Conservation (phyloP, 2,888 invertebrate species). For the Eupithecia inturbata region DNA sequence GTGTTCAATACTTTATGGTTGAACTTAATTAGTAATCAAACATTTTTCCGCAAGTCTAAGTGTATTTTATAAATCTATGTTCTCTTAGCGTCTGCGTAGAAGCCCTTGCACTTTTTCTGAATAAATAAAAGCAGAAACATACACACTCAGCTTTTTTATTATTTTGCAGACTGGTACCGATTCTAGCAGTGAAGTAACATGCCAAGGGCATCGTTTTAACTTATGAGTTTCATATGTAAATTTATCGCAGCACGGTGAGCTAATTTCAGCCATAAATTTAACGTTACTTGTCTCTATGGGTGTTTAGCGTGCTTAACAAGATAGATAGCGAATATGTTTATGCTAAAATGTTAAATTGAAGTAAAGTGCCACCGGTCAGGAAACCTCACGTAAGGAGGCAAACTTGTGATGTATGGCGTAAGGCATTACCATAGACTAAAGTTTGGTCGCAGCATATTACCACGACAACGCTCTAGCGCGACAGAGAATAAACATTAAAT, state of each 20-base stretch:
- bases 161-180: constrained; percentile 36
- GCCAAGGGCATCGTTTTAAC: constrained; percentile 65
- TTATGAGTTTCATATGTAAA: constrained; percentile 81
- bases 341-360: constrained; percentile 32
- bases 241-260: constrained; percentile 77
- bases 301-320: constrained; percentile 64
- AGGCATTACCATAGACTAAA: not conserved
- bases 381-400: not conserved
- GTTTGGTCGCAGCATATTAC: not conserved
- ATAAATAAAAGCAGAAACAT: constrained; percentile 1
- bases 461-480: not conserved
- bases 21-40: not conserved
- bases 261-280: constrained; percentile 80
- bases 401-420: constrained; percentile 10
- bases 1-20: no score
- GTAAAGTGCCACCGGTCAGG: constrained; percentile 25
- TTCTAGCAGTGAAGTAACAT: constrained; percentile 44
- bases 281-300: constrained; percentile 69
- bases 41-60: not conserved
- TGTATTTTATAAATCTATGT: not conserved
- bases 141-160: constrained; percentile 14
- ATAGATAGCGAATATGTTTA: constrained; percentile 55
- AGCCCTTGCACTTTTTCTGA: constrained; percentile 8
- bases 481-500: not conserved
- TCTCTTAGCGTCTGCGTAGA: not conserved